Base-by-base conservation (phyloP, 2,113 vertebrate species). In the Oreotrochilus melanogaster region DNA sequence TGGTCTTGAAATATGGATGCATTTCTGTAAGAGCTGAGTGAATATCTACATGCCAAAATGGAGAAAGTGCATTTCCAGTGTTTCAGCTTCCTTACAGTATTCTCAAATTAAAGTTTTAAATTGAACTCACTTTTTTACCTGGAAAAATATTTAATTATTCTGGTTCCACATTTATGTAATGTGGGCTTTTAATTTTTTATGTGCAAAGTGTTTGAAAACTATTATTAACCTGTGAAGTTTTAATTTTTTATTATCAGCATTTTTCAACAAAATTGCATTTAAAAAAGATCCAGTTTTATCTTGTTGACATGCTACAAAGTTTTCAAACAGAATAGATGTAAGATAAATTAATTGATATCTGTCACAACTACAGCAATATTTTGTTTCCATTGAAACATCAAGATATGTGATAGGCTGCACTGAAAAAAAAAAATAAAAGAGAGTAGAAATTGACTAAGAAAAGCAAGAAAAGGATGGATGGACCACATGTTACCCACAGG, bases 401-500 rank as follows among this genome's bases (percentile, higher is more conserved):
- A 39, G 39, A 62, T 86, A 62, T 7, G 0, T 42, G 14, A 69
- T 48, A 84, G 15, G 27, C 19, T 42, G 17, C 3, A 42, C 3
- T 43, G 8, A 7, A 1, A 1, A 30, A 61, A 33, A 23, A 54
- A 14, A 3, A 2, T 9, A 66, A 60, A 82, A 42, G 2, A 39
- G 60, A 86, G 64, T 35, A 91, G 79, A 88, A 88, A 80, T 21
- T 43, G 56, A 58, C 47, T 45, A 86, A 89, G 88, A 78, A 80
- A 91, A 96, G 50, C 66, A 89, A 47, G 58, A 67, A 73, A 45
- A 79, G 67, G 92, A 78, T 85, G 67, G 92, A 78, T 85, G 67
- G 76, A 69, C 65, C 35, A 74, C 48, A 75, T 66, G 83, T 90
- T 93, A 89, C 88, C 89, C 79, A 94, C 54, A 69, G 85, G 89